Conservation (phyloP, 2,888 invertebrate species). For the Ctenicera cuprea region DNA sequence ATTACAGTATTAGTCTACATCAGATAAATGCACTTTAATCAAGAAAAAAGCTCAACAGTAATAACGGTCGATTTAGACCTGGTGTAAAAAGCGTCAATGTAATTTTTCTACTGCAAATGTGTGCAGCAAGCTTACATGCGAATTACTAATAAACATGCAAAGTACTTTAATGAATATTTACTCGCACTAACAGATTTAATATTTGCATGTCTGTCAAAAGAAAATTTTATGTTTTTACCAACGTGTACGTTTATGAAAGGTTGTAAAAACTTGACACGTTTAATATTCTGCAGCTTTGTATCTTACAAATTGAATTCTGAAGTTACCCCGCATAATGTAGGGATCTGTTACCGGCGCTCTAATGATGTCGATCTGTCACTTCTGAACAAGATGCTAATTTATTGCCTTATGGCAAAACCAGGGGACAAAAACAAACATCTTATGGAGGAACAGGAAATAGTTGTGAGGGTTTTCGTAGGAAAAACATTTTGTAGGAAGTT, state of each 20-base stretch:
- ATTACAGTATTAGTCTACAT: slow-evolving; percentile 20
- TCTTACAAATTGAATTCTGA: slow-evolving; percentile 1
- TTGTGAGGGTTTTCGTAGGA: not conserved
- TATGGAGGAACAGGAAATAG: slow-evolving; percentile 2
- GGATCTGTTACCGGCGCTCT: slow-evolving; percentile 4
- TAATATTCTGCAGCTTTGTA: not conserved
- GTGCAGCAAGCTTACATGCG: not conserved
- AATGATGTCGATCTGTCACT: slow-evolving; percentile 17
- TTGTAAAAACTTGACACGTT: not conserved
- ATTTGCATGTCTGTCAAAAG: slow-evolving; percentile 1
- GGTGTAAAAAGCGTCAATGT: not conserved
- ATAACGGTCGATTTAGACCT: not conserved
- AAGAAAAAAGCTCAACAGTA: not conserved
- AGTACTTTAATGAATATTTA: not conserved
- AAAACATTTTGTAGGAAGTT: not conserved
- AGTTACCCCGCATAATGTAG: slow-evolving; percentile 13
- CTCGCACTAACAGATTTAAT: not conserved
- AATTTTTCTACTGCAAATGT: not conserved
- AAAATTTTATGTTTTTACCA: no score
- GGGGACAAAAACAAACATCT: not conserved
- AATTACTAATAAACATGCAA: slow-evolving; percentile 5
- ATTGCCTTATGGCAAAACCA: not conserved
- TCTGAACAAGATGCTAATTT: slow-evolving; percentile 21
- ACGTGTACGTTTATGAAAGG: no score
- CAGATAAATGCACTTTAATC: slow-evolving; percentile 30